A percentile compares a stretch with the other conserved stretches of the same genome.
Conservation (phyloP, 2,797 vertebrate species). For the Liasis olivaceus region DNA sequence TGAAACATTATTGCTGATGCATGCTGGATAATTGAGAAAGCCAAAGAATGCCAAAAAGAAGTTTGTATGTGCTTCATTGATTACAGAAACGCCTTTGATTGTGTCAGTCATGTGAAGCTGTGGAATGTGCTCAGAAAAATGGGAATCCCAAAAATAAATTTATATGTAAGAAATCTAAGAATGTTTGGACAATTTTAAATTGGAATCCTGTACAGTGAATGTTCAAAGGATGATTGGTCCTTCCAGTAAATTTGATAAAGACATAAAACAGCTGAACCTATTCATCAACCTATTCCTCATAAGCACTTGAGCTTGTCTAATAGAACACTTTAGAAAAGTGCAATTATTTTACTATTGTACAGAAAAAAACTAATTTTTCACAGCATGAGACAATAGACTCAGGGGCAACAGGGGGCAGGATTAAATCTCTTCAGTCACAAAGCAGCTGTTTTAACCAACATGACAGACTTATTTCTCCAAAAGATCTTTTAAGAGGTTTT, state of each 20-base stretch:
- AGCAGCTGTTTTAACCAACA: background rate
- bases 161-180: background rate
- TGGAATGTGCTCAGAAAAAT: background rate
- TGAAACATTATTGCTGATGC: background rate
- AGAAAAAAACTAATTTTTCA: background rate
- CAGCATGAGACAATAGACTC: background rate
- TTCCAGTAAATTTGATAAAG: constrained; percentile 16
- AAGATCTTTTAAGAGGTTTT: background rate
- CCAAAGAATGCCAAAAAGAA: background rate
- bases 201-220: background rate
- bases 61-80: background rate
- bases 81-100: background rate
- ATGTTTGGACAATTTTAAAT: constrained; percentile 4
- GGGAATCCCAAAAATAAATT: background rate
- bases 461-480: background rate
- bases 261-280: background rate
- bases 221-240: constrained; percentile 27
- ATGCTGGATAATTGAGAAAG: background rate
- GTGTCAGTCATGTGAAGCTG: background rate
- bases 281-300: background rate
- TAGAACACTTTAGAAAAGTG: background rate
- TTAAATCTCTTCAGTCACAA: background rate
- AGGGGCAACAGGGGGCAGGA: background rate
- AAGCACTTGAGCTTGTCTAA: background rate
- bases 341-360: background rate